phyloP scores from a whole-genome alignment of 2,797 vertebrate species.

The Clarias platycephalus region DNA sequence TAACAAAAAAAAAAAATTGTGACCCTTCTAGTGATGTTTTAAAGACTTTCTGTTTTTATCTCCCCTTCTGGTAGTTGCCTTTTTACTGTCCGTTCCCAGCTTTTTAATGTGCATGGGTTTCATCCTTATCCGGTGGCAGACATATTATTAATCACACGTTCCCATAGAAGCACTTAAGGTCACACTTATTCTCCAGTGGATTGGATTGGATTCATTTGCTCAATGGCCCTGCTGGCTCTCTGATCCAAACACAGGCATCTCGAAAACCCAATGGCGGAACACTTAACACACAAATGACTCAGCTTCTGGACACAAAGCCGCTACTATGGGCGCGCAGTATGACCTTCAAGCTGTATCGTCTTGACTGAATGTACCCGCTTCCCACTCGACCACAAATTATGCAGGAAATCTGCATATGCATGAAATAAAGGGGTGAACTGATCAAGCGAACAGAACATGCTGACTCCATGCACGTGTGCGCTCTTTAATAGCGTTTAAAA shows the following conservation, averaged over 20 bases:
- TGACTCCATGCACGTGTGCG: not conserved
- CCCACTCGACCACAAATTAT: constrained; percentile 55
- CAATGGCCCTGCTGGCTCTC: constrained; percentile 48
- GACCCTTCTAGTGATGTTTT: not conserved
- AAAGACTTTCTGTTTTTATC: not conserved
- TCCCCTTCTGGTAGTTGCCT: not conserved
- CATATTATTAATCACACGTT: constrained; percentile 64
- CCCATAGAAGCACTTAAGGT: constrained; percentile 60
- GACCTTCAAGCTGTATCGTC: constrained; percentile 69
- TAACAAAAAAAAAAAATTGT: not conserved
- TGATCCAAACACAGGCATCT: constrained; percentile 20
- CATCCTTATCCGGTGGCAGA: constrained; percentile 20
- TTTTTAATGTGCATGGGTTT: constrained; percentile 28
- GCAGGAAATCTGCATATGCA: constrained; percentile 61
- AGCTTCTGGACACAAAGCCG: constrained; percentile 66
- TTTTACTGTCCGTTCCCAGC: not conserved
- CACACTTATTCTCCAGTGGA: constrained; percentile 59
- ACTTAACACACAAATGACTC: constrained; percentile 57
- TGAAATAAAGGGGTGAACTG: constrained; percentile 42
- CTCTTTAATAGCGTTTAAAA: constrained; percentile 11
- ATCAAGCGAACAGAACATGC: constrained; percentile 15
- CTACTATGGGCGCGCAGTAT: constrained; percentile 39
- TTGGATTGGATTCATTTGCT: constrained; percentile 71
- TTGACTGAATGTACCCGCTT: constrained; percentile 62
- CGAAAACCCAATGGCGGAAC: constrained; percentile 17